Percentiles rank a stretch among this genome's conserved stretches.
Conservation (phyloP, 2,113 vertebrate species). For the Tor tambroides region DNA sequence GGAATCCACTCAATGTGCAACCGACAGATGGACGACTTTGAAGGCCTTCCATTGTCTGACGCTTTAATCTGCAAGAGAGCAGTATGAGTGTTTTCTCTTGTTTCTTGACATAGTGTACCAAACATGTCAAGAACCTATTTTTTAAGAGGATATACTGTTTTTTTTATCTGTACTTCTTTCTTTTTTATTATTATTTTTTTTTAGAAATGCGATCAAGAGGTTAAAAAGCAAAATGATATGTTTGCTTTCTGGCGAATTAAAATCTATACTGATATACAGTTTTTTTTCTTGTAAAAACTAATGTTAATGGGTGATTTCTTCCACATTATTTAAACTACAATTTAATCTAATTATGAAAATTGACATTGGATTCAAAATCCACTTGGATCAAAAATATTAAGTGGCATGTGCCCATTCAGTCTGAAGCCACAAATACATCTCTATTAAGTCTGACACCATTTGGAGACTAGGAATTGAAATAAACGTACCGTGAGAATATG, state of each 20-base stretch:
- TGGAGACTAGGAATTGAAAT: slow-evolving; percentile 24
- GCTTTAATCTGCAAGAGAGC: slow-evolving; percentile 80
- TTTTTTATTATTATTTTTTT: not conserved
- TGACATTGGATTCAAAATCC: not conserved
- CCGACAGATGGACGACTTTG: slow-evolving; percentile 81
- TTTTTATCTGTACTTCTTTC: not conserved
- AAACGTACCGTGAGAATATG: slow-evolving; percentile 82
- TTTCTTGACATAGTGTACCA: not conserved
- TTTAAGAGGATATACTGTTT: not conserved
- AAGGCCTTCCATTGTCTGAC: slow-evolving; percentile 84
- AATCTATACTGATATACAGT: not conserved
- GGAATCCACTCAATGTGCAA: slow-evolving; percentile 87
- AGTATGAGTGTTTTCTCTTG: slow-evolving; percentile 3
- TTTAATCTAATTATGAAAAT: not conserved
- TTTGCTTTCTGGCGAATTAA: not conserved
- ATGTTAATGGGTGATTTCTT: not conserved
- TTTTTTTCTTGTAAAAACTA: no score
- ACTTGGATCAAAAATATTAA: not conserved
- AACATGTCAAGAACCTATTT: not conserved
- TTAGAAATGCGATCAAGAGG: not conserved
- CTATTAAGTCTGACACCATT: not conserved
- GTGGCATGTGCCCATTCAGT: not conserved
- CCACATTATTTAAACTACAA: not conserved
- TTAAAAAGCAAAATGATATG: not conserved
- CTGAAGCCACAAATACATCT: not conserved